Base-by-base conservation (phyloP, 2,888 invertebrate genomes). In the Drosophila parthenogenetica region DNA sequence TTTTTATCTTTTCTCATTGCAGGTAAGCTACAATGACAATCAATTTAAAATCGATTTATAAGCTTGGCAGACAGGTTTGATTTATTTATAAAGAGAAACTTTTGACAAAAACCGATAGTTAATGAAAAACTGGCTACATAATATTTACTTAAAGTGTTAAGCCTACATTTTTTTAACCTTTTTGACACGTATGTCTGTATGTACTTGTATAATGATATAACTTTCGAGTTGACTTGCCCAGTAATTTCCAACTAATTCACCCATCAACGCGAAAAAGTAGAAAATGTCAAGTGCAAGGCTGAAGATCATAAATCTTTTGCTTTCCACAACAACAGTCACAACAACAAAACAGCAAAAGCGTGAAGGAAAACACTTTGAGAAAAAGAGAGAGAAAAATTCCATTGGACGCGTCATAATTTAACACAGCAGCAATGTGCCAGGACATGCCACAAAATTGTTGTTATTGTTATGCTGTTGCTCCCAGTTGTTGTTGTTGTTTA, bases 281-380 rank as follows among this genome's bases (percentile, higher is more conserved):
- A 76, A 74, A 81, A 67, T 77, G 89, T 87, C 89, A 87, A 81
- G 77, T 79, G 73, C 82, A 86, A 78, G 78, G 76, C 66, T 54
- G 71, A 62, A 69, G 71, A 66, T 79, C 83, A 89, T 88, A 89
- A 89, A 89, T 89, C 86, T 78, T 71, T 37, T 22, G 19, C 37
- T 32, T 22, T 29, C 54, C 35, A 11, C 35, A 35, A 45, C 63
- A 73, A 64, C 62, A 60, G 46, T 22, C 8, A 45, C 29, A 51
- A 71, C 43, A 43, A 55, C 45, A 63, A 19, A 2, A 73, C 14
- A 16, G 37, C 14, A 5, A 49, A 4, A 11, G 42, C 32, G 40
- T 67, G 16, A 48, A 4, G 22, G 11, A 51, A n/a, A 53, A 25
- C 22, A 7, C 10, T 13, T 11, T 35, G 35, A 17, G 25, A 43